Conservation (phyloP, 2,113 vertebrate species). For the Myrmophylax atrothorax region DNA sequence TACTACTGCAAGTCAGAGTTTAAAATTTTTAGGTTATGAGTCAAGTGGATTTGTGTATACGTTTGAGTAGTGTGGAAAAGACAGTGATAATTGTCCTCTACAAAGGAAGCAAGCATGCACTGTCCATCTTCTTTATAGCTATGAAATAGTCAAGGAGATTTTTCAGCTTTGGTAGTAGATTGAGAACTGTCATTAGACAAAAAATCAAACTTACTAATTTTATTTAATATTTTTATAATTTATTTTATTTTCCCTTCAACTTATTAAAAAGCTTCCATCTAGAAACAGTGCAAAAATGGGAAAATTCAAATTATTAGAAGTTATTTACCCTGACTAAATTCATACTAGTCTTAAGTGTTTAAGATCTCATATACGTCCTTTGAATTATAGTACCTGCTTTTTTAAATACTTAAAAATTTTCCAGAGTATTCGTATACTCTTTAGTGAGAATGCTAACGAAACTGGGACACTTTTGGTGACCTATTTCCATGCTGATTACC, state of each 20-base stretch:
- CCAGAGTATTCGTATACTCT: not conserved
- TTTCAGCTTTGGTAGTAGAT: not conserved
- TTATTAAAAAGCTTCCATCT: not conserved
- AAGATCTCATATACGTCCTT: not conserved
- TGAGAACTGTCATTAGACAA: not conserved
- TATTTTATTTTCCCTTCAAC: not conserved
- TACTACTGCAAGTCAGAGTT: not conserved
- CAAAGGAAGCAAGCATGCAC: not conserved
- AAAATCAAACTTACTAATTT: not conserved
- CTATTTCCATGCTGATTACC: constrained; percentile 69
- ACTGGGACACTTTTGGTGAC: constrained; percentile 55
- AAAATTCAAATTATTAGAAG: not conserved
- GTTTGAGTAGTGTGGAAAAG: not conserved
- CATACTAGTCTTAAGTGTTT: not conserved
- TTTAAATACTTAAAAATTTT: constrained; percentile 52
- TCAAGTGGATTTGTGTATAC: not conserved
- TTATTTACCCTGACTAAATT: not conserved
- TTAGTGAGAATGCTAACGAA: constrained; percentile 48
- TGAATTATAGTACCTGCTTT: not conserved
- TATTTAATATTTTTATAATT: not conserved
- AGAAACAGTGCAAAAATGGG: not conserved
- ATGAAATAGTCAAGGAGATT: not conserved
- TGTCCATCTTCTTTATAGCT: not conserved
- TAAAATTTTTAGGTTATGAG: not conserved
- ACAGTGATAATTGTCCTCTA: not conserved